Conservation (phyloP, 2,888 invertebrate species). For the Morinoia aosen region DNA sequence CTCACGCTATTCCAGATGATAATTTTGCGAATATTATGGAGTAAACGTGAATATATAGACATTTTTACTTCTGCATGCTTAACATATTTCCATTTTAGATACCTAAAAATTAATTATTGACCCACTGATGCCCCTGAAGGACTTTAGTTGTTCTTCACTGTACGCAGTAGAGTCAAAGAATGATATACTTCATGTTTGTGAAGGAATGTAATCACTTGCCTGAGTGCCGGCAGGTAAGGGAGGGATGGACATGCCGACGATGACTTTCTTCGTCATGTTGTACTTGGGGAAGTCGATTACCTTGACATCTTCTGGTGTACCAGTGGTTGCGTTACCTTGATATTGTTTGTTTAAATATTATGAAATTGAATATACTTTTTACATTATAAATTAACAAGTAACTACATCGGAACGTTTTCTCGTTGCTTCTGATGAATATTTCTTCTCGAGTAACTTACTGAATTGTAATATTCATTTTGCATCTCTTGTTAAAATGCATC, state of each 20-base stretch:
- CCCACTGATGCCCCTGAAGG: too few relatives aligned
- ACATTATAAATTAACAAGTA: not conserved
- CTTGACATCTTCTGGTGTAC: constrained; percentile 4
- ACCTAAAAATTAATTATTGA: not conserved
- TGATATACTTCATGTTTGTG: not conserved
- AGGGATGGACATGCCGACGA: constrained; percentile 55
- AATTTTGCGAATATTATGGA: not conserved
- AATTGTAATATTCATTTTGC: too few relatives aligned
- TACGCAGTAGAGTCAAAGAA: not conserved
- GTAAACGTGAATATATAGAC: not conserved
- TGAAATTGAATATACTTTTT: too few relatives aligned
- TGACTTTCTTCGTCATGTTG: constrained; percentile 55
- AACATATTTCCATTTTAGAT: not conserved
- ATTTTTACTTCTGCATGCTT: not conserved
- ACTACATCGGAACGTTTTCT: not conserved
- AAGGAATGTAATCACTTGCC: not conserved
- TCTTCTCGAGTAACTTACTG: not conserved
- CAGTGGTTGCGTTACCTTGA: not conserved
- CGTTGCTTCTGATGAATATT: not conserved
- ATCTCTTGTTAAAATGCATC: too few relatives aligned
- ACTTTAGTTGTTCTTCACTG: not conserved
- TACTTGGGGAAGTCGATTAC: not conserved
- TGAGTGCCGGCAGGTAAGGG: constrained; percentile 20
- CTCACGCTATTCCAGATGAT: not conserved
- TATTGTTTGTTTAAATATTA: not conserved